Base-by-base conservation (phyloP, 2,113 vertebrate species). In the Syrmaticus mikado region DNA sequence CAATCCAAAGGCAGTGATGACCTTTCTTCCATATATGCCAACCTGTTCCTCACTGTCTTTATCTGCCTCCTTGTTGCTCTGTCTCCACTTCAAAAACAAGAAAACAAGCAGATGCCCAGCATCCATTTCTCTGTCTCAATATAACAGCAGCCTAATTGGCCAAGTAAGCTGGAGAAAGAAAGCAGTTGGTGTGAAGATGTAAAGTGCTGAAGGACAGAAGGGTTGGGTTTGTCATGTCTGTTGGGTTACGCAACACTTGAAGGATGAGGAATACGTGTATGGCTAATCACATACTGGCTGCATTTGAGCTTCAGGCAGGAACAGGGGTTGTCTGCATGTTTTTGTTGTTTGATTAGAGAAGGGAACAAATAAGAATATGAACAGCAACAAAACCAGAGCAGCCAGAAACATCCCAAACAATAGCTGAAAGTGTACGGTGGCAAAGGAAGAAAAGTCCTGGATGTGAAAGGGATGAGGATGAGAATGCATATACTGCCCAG, bases 201-300 rank as follows among this genome's bases (percentile, higher is more conserved):
- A 57, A 95, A 91, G 28, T 46, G 4, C 0, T 72, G 46, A 62
- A 94, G 75, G 46, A 62, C 82, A 94, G 83, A 87, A 15, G 10
- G 57, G 10, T 15, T 71, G 73, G 38, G n/a, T 92, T 88, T 96
- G 85, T 82, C 87, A 94, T 65, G 52, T 70, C 55, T 64, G 34
- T 52, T 90, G 90, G 77, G 87, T 95, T 89, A 92, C 16, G 34
- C 85, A 85, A 75, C 5, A 73, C 61, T 74, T 82, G 67, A 75
- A 94, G 61, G 76, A 78, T 71, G 52, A 87, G 22, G 85, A 92
- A 83, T 79, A 68, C 58, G 36, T 80, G 67, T 48, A 92, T 48
- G 81, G 72, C 89, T 87, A 94, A 87, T 61, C 83, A 85, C 57
- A 91, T 87, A 61, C 32, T 57, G 76, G 43, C 46, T 57, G 74